A percentile compares a stretch with the other conserved stretches of the same genome.
Evolutionary conservation across 1,140 invertebrate genomes (phyloP).

Genomic region (Pemphigus obesinymphae): DNA sequence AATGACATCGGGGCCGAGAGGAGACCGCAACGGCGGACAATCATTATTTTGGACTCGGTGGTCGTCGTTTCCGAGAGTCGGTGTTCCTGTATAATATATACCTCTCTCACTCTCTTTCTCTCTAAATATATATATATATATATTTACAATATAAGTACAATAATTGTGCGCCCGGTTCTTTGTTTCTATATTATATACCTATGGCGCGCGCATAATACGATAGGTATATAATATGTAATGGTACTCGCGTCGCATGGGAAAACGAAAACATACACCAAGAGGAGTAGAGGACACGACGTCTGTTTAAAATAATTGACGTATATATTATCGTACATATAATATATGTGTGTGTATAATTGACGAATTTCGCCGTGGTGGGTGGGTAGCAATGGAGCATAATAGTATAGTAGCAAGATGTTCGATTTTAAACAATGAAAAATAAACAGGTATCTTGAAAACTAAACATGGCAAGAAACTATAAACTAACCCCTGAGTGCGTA

Average conservation of each 20-base stretch:
- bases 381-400: too few relatives aligned
- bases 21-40: conserved; percentile 32
- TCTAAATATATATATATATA: background rate
- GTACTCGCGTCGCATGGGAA: conserved; percentile 18
- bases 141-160: too few relatives aligned
- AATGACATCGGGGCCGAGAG: conserved; percentile 24
- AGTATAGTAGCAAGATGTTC: too few relatives aligned
- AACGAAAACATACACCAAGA: background rate
- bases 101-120: too few relatives aligned
- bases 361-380: conserved; percentile 2
- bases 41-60: conserved; percentile 33
- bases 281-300: background rate
- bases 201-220: background rate
- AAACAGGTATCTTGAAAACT: too few relatives aligned
- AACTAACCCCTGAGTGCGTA: too few relatives aligned
- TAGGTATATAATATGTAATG: background rate
- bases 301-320: conserved; percentile 29
- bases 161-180: conserved; percentile 23
- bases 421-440: too few relatives aligned
- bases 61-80: background rate
- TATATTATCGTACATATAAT: background rate
- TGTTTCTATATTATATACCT: background rate
- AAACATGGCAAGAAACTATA: too few relatives aligned
- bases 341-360: background rate
- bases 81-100: background rate